Evolutionary conservation across 2,113 vertebrate species (phyloP), one percentile per base, ranked within the genome.

Genomic region (Etia nguti): DNA sequence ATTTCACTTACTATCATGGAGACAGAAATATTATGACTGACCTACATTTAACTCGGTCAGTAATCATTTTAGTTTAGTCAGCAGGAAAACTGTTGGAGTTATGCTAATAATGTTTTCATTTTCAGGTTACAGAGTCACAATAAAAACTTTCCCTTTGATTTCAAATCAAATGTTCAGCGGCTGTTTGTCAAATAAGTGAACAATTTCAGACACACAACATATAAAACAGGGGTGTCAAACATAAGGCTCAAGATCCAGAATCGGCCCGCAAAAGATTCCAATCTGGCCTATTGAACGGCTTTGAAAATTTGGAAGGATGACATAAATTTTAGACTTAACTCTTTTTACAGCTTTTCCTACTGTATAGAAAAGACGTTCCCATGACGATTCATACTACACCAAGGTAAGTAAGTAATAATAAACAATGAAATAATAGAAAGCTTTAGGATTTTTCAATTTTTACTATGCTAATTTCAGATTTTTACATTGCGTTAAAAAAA

Each of bases 61-160:
- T 13, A 77, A 77, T 77, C 68, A 70, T 43, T 68, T 68, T 26
- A 20, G 24, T 50, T 77, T 50, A 50, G 41, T 75, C 68, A 75
- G 24, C 24, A 20, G 4, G 41, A 31, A 52, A 77, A 31, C 43
- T 48, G 46, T 31, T 48, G 24, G 7, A 75, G 24, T 26, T 50
- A 26, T 20, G 8, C 16, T 50, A 50, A 77, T 50, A 75, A 29
- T 18, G 18, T 43, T 50, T 77, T 77, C 70, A 77, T 77, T 77
- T 77, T 50, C 43, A 77, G 10, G 46, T 77, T 50, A 31, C 10
- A 31, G 43, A 50, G 16, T 77, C 70, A 50, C 26, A 77, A 50
- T 77, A 50, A 77, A 50, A 18, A 52, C 7, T 13, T 52, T 4
- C 26, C 46, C 34, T 31, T 77, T 31, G 20, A 77, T 13, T 77